Base-by-base conservation (phyloP, 2,888 invertebrate genomes). In the Melieria crassipennis region DNA sequence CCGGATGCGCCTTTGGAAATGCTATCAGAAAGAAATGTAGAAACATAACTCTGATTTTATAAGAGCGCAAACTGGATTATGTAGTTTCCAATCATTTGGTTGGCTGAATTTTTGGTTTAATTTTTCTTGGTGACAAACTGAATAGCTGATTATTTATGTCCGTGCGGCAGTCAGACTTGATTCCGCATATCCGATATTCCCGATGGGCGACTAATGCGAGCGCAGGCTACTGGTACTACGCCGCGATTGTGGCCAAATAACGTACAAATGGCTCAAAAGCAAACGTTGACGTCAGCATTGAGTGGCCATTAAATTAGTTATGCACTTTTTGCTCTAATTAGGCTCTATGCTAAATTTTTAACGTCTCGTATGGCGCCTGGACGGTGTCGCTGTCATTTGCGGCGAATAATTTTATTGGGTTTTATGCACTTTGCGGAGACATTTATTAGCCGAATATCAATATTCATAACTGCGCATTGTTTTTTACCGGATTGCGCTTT, bases 201-300 rank as follows among this genome's bases (percentile, higher is more conserved):
- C 30, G 30, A 30, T 30, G 30, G 30, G 30, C 30, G 30, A 30
- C 30, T 30, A 30, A 30, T 30, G 30, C 7, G 42, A 4, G 16
- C 50, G n/a, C n/a, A 9, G 7, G 66, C 71, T 62, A 66, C 71
- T 71, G 66, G 71, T 71, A 66, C 62, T 71, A 71, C 71, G 66
- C 66, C 48, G 5, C 6, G 5, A 5, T 7, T 57, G 52, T 50
- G 42, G 43, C 42, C 43, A 46, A 16, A 56, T 10, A 45, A 66
- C 42, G n/a, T 56, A 55, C 43, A 43, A 66, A 47, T 47, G 42
- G 5, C 47, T 62, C 55, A 7, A 48, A 56, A 57, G 62, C 48
- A 71, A 62, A 60, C 47, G 62, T 10, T 71, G 47, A 57, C 63
- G 70, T 65, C 71, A 67, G 46, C 56, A 30, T 3, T 30, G 7